Conservation (phyloP, 1,140 invertebrate species). For the Berghia stephanieae region DNA sequence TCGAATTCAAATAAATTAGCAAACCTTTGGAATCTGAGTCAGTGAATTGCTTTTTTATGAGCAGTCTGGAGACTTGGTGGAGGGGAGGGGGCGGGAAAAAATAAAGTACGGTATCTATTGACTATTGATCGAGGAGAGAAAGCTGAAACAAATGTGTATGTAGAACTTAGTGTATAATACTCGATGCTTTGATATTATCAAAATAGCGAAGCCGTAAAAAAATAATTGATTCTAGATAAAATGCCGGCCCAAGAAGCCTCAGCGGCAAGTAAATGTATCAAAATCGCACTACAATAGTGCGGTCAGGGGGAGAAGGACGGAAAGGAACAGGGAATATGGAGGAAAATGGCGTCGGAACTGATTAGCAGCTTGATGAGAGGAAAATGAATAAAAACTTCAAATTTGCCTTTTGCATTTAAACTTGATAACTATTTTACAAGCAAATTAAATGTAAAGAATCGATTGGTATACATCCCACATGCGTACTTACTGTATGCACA, state of each 20-base stretch:
- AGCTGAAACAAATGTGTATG: background rate
- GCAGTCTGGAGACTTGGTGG: too few species aligned
- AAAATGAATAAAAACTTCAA: slow-evolving; percentile 3
- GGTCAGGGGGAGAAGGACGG: slow-evolving; percentile 14
- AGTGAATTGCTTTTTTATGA: too few species aligned
- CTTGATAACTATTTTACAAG: too few species aligned
- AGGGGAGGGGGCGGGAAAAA: too few species aligned
- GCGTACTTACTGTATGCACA: slow-evolving; percentile 13
- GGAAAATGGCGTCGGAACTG: slow-evolving; percentile 37
- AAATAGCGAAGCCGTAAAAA: background rate
- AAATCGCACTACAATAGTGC: background rate
- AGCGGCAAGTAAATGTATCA: background rate
- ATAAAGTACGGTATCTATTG: too few species aligned
- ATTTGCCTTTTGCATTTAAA: too few species aligned
- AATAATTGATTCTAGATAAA: background rate
- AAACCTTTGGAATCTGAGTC: too few species aligned
- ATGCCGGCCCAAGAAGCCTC: background rate
- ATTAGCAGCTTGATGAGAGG: too few species aligned
- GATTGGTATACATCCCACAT: background rate
- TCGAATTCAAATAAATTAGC: too few species aligned
- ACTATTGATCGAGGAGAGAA: too few species aligned
- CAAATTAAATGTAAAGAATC: background rate
- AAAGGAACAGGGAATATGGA: slow-evolving; percentile 2
- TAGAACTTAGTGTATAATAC: background rate
- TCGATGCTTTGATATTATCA: background rate